Conservation (phyloP, 2,888 invertebrate species). For the Dorcus parallelipipedus region DNA sequence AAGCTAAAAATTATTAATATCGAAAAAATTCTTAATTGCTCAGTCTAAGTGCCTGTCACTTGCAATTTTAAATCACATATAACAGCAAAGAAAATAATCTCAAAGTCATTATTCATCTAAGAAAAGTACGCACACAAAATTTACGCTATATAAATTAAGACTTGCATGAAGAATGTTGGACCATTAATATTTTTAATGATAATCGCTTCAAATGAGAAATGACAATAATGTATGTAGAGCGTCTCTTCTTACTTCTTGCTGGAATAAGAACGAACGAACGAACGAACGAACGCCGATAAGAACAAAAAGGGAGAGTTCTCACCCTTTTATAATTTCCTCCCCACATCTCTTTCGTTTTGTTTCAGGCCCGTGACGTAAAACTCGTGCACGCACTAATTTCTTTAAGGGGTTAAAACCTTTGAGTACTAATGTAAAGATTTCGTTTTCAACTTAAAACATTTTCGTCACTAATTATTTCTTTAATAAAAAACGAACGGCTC, state of each 20-base stretch:
- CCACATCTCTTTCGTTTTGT: slow-evolving; percentile 45
- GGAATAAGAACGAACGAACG: slow-evolving; percentile 24
- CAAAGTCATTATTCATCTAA: slow-evolving; percentile 37
- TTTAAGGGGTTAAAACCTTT: slow-evolving; percentile 41
- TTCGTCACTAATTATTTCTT: slow-evolving; percentile 19
- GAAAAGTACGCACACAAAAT: slow-evolving; percentile 43
- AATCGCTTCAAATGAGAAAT: slow-evolving; percentile 48
- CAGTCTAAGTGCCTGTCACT: slow-evolving; percentile 17
- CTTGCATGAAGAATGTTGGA: slow-evolving; percentile 47
- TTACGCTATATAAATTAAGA: slow-evolving; percentile 46
- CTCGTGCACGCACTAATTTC: slow-evolving; percentile 46
- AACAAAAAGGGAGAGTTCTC: slow-evolving; percentile 18
- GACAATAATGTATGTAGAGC: slow-evolving; percentile 50
- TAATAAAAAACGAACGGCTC: slow-evolving; percentile 11
- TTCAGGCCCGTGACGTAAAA: slow-evolving; percentile 42
- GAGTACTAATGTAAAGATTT: slow-evolving; percentile 41
- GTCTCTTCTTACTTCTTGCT: slow-evolving; percentile 33
- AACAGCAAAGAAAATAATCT: slow-evolving; percentile 31
- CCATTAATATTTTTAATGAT: slow-evolving; percentile 52
- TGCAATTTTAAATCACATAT: slow-evolving; percentile 36
- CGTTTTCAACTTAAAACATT: slow-evolving; percentile 35
- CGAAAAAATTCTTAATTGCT: slow-evolving; percentile 13
- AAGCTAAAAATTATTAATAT: background rate
- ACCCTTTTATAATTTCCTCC: slow-evolving; percentile 18
- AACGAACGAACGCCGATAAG: slow-evolving; percentile 31